Evolutionary conservation across 2,113 vertebrate genomes (phyloP).

Genomic region (Engystomops pustulosus): DNA sequence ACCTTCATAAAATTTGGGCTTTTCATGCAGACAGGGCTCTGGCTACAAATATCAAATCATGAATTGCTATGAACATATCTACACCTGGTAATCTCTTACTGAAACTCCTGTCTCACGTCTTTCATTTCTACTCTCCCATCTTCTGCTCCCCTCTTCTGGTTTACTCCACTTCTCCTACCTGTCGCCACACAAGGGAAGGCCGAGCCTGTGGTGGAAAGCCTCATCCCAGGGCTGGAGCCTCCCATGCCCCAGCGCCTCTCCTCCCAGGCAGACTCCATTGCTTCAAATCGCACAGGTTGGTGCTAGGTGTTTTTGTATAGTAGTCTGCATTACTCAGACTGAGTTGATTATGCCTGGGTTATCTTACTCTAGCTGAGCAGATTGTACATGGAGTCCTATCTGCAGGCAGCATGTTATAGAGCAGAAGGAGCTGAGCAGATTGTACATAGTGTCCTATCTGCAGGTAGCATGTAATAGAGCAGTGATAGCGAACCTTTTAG

Average conservation of each 20-base stretch:
- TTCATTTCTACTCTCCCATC: conserved; percentile 14
- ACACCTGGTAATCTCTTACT: not conserved
- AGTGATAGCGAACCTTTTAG: no score
- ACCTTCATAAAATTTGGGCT: no score
- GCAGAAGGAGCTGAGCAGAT: no score
- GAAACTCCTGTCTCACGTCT: not conserved
- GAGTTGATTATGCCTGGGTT: not conserved
- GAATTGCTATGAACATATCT: no score
- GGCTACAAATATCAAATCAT: no score
- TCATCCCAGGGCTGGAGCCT: conserved; percentile 91
- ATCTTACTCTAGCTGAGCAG: not conserved
- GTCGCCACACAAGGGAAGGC: conserved; percentile 73
- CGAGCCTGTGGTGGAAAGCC: conserved; percentile 84
- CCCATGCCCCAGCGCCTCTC: conserved; percentile 79
- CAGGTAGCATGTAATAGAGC: no score
- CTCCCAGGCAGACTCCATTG: conserved; percentile 81
- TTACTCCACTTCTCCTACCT: conserved; percentile 60
- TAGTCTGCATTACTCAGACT: not conserved
- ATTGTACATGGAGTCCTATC: no score
- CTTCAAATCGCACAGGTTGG: conserved; percentile 88
- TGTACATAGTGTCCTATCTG: no score
- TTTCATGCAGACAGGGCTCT: no score
- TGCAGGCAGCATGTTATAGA: no score
- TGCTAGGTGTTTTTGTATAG: conserved; percentile 57
- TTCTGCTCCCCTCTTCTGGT: not conserved